Conservation (phyloP, 2,113 vertebrate genomes). For the Zosterops hypoxanthus region DNA sequence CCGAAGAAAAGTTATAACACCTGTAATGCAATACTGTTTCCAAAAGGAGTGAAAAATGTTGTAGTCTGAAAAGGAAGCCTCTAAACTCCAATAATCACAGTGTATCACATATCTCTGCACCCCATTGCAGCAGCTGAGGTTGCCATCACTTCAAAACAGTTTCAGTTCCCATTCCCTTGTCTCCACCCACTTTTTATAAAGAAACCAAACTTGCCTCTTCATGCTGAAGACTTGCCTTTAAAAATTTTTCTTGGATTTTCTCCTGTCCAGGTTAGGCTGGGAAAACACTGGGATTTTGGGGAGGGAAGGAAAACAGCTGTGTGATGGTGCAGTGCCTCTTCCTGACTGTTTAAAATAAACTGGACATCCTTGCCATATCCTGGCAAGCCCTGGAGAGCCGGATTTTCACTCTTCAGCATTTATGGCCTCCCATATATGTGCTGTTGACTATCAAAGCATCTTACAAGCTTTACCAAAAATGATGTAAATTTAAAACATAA, state of each 20-base stretch:
- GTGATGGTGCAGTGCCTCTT: background rate
- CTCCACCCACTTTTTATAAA: background rate
- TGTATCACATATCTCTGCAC: conserved; percentile 5
- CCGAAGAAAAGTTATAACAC: conserved; percentile 71
- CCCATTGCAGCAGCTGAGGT: background rate
- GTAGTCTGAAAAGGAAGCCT: conserved; percentile 47
- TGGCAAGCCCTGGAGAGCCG: background rate
- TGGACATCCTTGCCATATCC: background rate
- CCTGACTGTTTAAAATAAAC: background rate
- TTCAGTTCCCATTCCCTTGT: background rate
- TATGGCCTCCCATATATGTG: background rate
- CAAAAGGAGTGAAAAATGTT: conserved; percentile 49
- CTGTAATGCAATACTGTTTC: conserved; percentile 74
- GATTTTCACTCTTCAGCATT: background rate
- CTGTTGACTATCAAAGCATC: background rate
- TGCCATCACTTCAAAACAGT: background rate
- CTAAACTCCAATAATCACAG: conserved; percentile 53
- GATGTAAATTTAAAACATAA: background rate
- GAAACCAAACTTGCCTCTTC: background rate
- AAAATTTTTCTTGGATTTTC: background rate
- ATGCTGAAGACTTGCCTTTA: background rate
- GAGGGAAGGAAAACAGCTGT: background rate
- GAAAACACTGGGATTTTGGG: background rate
- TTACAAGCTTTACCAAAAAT: background rate
- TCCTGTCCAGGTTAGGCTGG: background rate